Base-by-base conservation (phyloP, 2,797 vertebrate genomes). In the Periophthalmus magnuspinnatus region DNA sequence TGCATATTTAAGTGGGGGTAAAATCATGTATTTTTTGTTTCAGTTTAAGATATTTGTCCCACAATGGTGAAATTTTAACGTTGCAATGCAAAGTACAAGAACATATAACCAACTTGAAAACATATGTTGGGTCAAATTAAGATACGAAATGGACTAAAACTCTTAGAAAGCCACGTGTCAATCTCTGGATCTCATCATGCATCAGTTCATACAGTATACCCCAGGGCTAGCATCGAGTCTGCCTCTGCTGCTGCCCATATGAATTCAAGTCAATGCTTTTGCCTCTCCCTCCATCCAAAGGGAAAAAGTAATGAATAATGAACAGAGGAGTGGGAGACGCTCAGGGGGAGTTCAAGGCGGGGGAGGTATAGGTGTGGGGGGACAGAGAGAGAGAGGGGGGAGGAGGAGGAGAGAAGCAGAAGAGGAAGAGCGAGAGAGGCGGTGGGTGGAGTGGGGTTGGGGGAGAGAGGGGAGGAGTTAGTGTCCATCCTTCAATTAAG, bases 241-340 rank as follows among this genome's bases (percentile, higher is more conserved):
- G 50, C 21, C 24, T 24, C 55, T 32, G 55, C n/a, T 55, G 76
- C 74, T 77, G 66, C 81, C 89, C 81, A 77, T 82, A 77, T 82
- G 77, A 65, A 71, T 82, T 74, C 76, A 81, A 78, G 84, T 68
- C 62, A 28, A 45, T 77, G 75, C 81, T 79, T 71, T 79, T 74
- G 72, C 86, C 84, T 41, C 75, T 72, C 76, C 57, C 77, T 78
- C 84, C 70, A 76, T 84, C 70, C 81, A 77, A 77, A 80, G 81
- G 83, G 81, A 91, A 85, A 45, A 83, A 71, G 63, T 81, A 82
- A 88, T 88, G 81, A 89, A 92, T 91, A 91, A 93, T 90, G 85
- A 93, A 92, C 80, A 78, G 85, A 84, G 85, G 71, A 54, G 80
- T 52, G 79, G 77, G 75, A 78, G 81, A 67, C 69, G 69, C 59